These are phyloP conservation scores for Eupsittula cactorum DNA, from an alignment of 2,113 vertebrate genomes.

Conservation along the genomic window DNA sequence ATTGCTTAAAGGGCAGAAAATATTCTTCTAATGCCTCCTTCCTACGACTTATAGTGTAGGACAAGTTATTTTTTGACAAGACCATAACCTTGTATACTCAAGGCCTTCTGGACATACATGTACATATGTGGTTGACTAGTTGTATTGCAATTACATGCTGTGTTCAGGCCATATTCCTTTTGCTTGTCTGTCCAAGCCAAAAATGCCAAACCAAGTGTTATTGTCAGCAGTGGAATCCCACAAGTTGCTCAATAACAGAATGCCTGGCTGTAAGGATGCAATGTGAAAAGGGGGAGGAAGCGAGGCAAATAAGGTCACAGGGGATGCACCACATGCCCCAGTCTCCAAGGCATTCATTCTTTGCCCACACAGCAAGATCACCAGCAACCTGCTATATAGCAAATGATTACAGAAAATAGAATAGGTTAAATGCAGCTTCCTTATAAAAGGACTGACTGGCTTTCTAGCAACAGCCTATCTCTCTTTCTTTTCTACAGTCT, in stretches of 20 bases:
- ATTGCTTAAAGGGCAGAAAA: neutral
- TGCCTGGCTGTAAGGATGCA: neutral
- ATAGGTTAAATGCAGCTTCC: neutral
- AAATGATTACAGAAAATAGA: neutral
- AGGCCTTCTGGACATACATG: neutral
- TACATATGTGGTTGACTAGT: neutral
- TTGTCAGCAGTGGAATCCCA: neutral
- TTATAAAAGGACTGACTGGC: neutral
- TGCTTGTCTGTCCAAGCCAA: neutral
- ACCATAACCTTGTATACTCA: neutral
- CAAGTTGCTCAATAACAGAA: neutral
- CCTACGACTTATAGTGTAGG: neutral
- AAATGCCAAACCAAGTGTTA: neutral
- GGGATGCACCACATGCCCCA: neutral
- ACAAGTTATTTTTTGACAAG: neutral
- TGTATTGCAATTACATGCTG: neutral
- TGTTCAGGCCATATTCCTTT: neutral
- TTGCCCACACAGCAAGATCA: neutral
- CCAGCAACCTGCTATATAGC: neutral
- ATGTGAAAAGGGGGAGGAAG: neutral
- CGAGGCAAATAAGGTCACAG: neutral
- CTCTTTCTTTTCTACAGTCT: neutral
- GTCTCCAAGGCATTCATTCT: neutral
- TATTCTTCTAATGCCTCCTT: neutral
- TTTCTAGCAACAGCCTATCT: neutral